Conservation (phyloP, 2,888 invertebrate genomes). For the Sarcophaga caerulescens region DNA sequence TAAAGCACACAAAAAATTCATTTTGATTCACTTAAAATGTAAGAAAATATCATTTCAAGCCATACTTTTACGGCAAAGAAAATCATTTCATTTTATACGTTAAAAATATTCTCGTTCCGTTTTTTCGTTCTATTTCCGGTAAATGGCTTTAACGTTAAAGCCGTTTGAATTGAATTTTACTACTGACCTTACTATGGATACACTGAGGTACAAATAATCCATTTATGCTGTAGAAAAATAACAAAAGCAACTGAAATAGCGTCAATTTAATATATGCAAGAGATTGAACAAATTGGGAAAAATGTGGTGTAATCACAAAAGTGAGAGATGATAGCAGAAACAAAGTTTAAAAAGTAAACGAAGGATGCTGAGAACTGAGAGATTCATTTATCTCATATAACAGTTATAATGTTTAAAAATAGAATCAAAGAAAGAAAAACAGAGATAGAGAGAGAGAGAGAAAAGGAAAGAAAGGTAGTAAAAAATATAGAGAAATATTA, state of each 20-base stretch:
- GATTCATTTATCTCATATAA: slow-evolving; percentile 7
- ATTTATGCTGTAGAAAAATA: slow-evolving; percentile 5
- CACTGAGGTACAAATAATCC: slow-evolving; percentile 4
- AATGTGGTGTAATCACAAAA: slow-evolving; percentile 60
- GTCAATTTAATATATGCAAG: slow-evolving; percentile 3
- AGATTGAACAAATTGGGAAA: slow-evolving; percentile 21
- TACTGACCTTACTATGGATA: slow-evolving; percentile 61
- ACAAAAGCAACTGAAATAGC: slow-evolving; percentile 6
- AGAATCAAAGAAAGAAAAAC: not conserved
- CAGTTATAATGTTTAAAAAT: slow-evolving; percentile 5
- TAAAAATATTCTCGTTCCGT: not conserved
- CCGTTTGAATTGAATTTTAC: slow-evolving; percentile 52
- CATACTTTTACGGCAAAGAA: no score
- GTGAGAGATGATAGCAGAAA: no score
- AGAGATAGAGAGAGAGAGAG: not conserved
- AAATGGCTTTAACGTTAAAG: slow-evolving; percentile 42
- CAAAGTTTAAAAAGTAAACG: not conserved
- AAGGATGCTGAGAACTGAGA: slow-evolving; percentile 29
- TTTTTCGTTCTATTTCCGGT: slow-evolving; percentile 25
- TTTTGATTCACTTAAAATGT: not conserved
- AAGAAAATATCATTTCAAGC: not conserved
- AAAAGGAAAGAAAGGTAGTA: no score
- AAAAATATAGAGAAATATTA: not conserved
- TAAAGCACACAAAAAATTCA: not conserved
- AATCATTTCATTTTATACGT: not conserved